Evolutionary conservation across 2,113 vertebrate genomes (phyloP), one percentile per base, ranked within the genome.

Genomic region (Heterochromis multidens): DNA sequence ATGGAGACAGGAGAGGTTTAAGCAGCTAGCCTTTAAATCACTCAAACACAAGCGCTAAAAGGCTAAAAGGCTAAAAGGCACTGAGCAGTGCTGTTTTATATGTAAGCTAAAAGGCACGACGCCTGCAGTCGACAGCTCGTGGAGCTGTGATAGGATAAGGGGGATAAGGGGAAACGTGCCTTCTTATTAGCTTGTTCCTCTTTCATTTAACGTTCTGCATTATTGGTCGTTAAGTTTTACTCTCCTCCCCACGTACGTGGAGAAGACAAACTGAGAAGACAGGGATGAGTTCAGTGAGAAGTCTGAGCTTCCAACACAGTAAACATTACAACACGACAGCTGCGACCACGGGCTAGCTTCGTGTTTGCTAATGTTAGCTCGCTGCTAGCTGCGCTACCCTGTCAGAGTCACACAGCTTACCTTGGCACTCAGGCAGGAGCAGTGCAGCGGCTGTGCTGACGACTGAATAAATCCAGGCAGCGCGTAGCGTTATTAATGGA

Each of bases 341-440:
- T 70, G 9, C 33, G 31, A 33, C 58, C 56, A 79, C 31, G 49
- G 37, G 6, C n/a, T 77, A 82, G 60, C 83, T 67, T 12, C 59
- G n/a, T 81, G 83, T 82, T 83, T 72, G 90, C 89, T 92, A 89
- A 82, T 43, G 81, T 79, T 92, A 94, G 89, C 88, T 67, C 52
- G 54, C 1, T 33, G 87, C 82, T 88, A 91, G 76, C 87, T 6
- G n/a, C 23, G 80, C 81, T 63, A 86, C 81, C 57, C 14, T 7
- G 21, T 7, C 29, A 27, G 1, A 31, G 63, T 65, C 0, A 7
- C 61, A 14, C 46, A 11, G 6, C 86, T 84, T 8, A 91, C 79
- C 86, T 70, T 5, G 2, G 5, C 12, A 0, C 54, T 83, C 58
- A 65, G 13, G 23, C 54, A 2, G 16, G 31, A 3, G 16, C n/a